phyloP scores from a whole-genome alignment of 2,113 vertebrate species.

The Motacilla alba region DNA sequence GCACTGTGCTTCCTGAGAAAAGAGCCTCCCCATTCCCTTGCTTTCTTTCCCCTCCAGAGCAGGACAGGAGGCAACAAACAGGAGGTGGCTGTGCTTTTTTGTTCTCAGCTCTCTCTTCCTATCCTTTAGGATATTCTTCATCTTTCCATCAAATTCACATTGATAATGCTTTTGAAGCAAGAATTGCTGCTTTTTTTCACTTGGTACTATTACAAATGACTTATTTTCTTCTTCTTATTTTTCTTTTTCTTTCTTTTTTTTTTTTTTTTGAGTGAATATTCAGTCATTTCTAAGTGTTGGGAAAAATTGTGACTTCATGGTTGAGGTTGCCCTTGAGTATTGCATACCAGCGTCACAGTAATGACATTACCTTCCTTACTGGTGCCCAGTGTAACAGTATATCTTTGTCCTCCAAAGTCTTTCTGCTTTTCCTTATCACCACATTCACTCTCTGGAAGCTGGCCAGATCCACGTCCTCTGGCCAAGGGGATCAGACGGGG shows the following conservation, averaged over 20 bases:
- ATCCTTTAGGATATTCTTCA: background rate
- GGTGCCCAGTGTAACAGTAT: background rate
- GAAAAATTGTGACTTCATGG: background rate
- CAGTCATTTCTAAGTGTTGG: background rate
- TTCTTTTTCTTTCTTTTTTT: no score
- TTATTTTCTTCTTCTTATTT: background rate
- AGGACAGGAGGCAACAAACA: background rate
- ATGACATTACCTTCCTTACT: background rate
- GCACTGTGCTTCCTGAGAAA: background rate
- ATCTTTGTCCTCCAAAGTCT: background rate
- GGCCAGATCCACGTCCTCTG: background rate
- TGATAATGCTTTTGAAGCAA: background rate
- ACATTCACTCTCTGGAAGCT: background rate
- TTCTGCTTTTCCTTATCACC: slow-evolving; percentile 1
- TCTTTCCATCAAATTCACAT: background rate
- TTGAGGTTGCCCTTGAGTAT: background rate
- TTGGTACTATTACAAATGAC: background rate
- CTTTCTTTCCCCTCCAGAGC: background rate
- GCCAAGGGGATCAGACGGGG: background rate
- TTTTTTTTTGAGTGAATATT: background rate
- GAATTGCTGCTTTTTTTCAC: background rate
- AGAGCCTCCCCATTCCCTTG: background rate
- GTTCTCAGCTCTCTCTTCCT: background rate
- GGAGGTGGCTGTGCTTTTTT: background rate
- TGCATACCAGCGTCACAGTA: fast-evolving